phyloP scores from a whole-genome alignment of 2,113 vertebrate genomes.

The Entelurus aequoreus region DNA sequence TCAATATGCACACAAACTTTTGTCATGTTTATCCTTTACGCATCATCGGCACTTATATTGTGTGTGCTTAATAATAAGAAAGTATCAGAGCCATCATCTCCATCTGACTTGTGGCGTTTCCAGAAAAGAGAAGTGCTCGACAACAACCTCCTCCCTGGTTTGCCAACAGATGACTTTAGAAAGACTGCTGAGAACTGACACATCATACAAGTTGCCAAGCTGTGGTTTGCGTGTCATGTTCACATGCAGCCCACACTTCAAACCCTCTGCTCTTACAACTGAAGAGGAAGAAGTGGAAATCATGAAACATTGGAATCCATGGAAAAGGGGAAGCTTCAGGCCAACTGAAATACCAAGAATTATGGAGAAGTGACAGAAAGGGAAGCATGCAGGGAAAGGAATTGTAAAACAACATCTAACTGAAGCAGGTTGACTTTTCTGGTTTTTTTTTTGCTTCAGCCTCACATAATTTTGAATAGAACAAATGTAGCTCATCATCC shows the following conservation, averaged over 20 bases:
- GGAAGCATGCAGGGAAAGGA: constrained; percentile 85
- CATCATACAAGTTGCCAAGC: constrained; percentile 34
- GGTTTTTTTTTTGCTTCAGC: constrained; percentile 12
- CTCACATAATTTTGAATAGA: constrained; percentile 33
- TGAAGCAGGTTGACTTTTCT: constrained; percentile 53
- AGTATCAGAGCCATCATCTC: background rate
- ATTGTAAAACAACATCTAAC: constrained; percentile 76
- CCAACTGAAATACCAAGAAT: constrained; percentile 88
- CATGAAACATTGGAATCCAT: constrained; percentile 94
- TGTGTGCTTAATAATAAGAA: background rate
- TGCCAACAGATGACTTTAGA: constrained; percentile 30
- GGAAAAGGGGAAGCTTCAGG: constrained; percentile 90
- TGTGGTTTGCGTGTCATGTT: constrained; percentile 75
- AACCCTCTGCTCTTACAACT: constrained; percentile 73
- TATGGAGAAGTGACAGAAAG: constrained; percentile 97
- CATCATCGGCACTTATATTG: background rate
- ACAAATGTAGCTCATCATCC: background rate
- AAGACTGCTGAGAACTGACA: constrained; percentile 19
- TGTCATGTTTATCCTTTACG: constrained; percentile 6
- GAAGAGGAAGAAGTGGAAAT: constrained; percentile 91
- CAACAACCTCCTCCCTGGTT: constrained; percentile 28
- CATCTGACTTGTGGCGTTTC: constrained; percentile 12
- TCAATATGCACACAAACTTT: background rate
- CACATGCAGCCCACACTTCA: constrained; percentile 76
- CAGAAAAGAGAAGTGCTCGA: constrained; percentile 25